Evolutionary conservation across 1,140 invertebrate species (phyloP), one percentile per base, ranked within the genome.

Genomic region (Colletes latitarsis): DNA sequence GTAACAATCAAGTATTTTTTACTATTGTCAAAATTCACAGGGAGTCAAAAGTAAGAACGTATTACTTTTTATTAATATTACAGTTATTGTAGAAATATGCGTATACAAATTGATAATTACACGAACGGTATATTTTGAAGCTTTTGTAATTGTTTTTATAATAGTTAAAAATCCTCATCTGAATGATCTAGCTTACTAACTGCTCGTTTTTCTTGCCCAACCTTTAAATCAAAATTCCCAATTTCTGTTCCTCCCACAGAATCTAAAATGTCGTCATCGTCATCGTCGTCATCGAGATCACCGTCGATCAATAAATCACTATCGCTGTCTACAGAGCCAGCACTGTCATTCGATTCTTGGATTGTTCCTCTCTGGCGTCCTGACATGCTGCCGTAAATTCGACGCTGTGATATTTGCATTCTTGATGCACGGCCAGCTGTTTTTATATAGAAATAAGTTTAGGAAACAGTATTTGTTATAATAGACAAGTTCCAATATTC

Each of bases 321-420:
- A 76, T 94, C 94, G 55, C 93, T 94, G 62, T 94, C 94, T 0
- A 94, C 75, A 3, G 92, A 93, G 43, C 88, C 92, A 1, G 82
- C 91, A 63, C 89, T 92, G 41, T 92, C 91, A 17, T 92, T 91
- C 17, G 91, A 74, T 78, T 94, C 94, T 43, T 90, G 90, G 46
- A 91, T 90, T 4, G 83, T 86, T 58, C 90, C 91, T 39, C 89
- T 84, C 49, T 90, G 92, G 43, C 92, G 88, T 63, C 93, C 94
- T 9, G 93, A 94, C 94, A 95, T 94, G 53, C 92, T 94, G 15
- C 94, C 94, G 78, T 94, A 95, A 63, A 95, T 92, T 64, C 93
- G 89, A 52, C 93, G 89, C 78, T 93, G 91, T 0, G 88, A 79
- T 15, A 91, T 81, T 67, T 92, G 91, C 8, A 90, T 82, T 74